Evolutionary conservation across 2,888 invertebrate species (phyloP).

Genomic region (Cephus sareptanus): DNA sequence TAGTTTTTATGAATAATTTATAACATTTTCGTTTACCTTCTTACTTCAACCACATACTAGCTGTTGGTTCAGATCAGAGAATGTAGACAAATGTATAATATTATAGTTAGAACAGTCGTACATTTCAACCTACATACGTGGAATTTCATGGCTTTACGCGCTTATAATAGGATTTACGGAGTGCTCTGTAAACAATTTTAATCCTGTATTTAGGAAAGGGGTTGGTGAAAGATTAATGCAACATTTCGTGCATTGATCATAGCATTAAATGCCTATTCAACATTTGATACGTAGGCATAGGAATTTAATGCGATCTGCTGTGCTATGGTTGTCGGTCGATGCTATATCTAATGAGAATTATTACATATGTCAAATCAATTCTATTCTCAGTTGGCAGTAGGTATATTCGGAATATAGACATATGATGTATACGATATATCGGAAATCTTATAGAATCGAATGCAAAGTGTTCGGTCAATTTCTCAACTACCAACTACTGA

Average conservation of each 20-base stretch:
- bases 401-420: no score
- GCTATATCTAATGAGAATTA: not conserved
- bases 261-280: not conserved
- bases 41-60: not conserved
- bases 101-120: not conserved
- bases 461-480: no score
- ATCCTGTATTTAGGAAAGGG: not conserved
- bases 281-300: not conserved
- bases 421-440: no score
- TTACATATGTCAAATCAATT: not conserved
- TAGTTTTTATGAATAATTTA: not conserved
- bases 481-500: no score
- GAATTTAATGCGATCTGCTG: not conserved
- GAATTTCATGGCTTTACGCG: not conserved
- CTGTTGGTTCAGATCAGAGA: not conserved
- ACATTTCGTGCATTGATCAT: not conserved
- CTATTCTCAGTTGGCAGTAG: not conserved
- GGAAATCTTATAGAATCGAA: no score
- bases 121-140: not conserved
- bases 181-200: not conserved
- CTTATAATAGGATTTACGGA: not conserved
- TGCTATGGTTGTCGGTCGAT: not conserved
- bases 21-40: not conserved
- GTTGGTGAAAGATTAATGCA: not conserved
- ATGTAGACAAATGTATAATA: not conserved